Conservation (phyloP, 1,140 invertebrate species). For the Drosophila subobscura region DNA sequence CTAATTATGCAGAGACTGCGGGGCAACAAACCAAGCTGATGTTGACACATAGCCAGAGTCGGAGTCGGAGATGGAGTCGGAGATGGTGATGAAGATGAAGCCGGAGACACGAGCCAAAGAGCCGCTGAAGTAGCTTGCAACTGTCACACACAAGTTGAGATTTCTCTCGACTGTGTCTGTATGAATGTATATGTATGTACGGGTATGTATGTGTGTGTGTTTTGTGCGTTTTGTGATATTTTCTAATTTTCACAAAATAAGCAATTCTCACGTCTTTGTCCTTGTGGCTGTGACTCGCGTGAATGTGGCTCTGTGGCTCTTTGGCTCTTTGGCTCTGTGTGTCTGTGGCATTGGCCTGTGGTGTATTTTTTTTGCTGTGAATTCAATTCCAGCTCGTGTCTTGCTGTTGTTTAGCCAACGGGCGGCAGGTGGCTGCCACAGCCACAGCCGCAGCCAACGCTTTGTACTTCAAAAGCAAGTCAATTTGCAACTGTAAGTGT, state of each 20-base stretch:
- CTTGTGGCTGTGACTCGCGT: slow-evolving; percentile 26
- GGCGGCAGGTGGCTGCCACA: slow-evolving; percentile 50
- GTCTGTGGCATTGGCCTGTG: slow-evolving; percentile 48
- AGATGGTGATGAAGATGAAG: slow-evolving; percentile 8
- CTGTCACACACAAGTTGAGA: slow-evolving; percentile 67
- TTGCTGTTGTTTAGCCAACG: slow-evolving; percentile 70
- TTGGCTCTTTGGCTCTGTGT: background rate
- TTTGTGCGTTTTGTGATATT: slow-evolving; percentile 64
- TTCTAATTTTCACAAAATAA: slow-evolving; percentile 81
- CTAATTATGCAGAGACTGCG: slow-evolving; percentile 74
- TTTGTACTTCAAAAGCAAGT: slow-evolving; percentile 77
- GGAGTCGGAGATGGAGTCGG: slow-evolving; percentile 18
- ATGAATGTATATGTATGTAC: background rate
- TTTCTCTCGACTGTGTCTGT: slow-evolving; percentile 12
- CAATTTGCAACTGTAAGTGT: slow-evolving; percentile 61
- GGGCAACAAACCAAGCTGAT: slow-evolving; percentile 63
- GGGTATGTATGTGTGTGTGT: slow-evolving; percentile 16
- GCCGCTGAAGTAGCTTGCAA: slow-evolving; percentile 67
- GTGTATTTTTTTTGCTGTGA: slow-evolving; percentile 40
- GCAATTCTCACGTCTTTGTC: slow-evolving; percentile 78
- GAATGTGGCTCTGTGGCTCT: too few species aligned
- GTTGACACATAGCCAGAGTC: slow-evolving; percentile 52
- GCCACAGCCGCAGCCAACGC: slow-evolving; percentile 49
- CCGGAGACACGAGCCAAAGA: slow-evolving; percentile 15
- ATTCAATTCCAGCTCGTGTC: slow-evolving; percentile 61